Percentiles rank a stretch among this genome's conserved stretches.
These are phyloP conservation scores for Phacellophora camtschatica DNA, from an alignment of 30 jellyfish, hydroid and myxozoan species.

Conservation along the genomic window DNA sequence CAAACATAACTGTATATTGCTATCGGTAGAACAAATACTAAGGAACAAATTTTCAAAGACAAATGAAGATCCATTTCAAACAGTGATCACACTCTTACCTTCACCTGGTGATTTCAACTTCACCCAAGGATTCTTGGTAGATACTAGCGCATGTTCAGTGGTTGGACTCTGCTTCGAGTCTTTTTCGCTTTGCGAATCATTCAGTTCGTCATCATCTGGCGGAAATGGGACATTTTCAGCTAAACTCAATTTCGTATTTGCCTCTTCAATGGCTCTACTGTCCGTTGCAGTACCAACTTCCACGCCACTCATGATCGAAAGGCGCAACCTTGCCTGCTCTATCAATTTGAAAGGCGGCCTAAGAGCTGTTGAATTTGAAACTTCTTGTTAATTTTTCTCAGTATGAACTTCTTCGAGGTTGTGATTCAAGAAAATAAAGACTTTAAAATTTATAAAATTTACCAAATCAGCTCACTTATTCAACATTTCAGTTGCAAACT, in stretches of 20 bases:
- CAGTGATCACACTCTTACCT: slow-evolving; percentile 1
- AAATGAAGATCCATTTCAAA: too few relatives aligned
- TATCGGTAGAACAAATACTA: too few relatives aligned
- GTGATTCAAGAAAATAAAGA: too few relatives aligned
- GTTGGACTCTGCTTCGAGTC: slow-evolving; percentile 22
- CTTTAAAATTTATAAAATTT: background rate
- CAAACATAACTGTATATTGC: too few relatives aligned
- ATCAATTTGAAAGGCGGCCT: too few relatives aligned
- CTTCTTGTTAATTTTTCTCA: too few relatives aligned
- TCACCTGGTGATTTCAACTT: slow-evolving; percentile 39
- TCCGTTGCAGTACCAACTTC: slow-evolving; percentile 51
- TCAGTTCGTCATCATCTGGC: slow-evolving; percentile 15
- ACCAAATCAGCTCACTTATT: background rate
- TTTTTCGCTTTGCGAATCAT: background rate
- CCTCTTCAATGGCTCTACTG: slow-evolving; percentile 6
- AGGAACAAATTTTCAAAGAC: too few relatives aligned
- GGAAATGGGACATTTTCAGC: slow-evolving; percentile 2
- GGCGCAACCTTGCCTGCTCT: too few relatives aligned
- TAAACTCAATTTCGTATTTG: background rate
- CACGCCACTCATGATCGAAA: slow-evolving; percentile 65
- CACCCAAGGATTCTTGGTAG: slow-evolving; percentile 66
- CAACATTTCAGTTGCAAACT: slow-evolving; percentile 10
- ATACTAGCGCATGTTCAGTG: slow-evolving; percentile 46
- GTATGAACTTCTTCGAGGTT: too few relatives aligned
- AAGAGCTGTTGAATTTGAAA: too few relatives aligned